Base-by-base conservation (phyloP, 30 jellyfish, hydroid and myxozoan species). In the Pelagia noctiluca region DNA sequence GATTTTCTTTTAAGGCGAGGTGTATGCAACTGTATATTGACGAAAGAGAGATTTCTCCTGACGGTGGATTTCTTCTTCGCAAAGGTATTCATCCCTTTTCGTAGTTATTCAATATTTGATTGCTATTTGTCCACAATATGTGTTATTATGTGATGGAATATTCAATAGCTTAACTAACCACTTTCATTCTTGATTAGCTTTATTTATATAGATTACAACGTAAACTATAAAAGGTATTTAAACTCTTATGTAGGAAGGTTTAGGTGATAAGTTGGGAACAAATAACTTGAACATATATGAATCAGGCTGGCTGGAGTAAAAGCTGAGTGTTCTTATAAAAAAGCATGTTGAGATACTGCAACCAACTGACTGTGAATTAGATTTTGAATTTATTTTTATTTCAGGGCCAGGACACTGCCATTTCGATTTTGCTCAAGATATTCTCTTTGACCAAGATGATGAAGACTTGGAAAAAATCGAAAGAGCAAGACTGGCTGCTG, bases 341-440 rank as follows among this genome's bases (percentile, higher is more conserved):
- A n/a, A n/a, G n/a, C n/a, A n/a, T n/a, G n/a, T n/a, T n/a, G n/a
- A 10, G 50, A n/a, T 73, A 1, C 12, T n/a, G 28, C 23, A 26
- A 2, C 33, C 24, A 13, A 11, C 18, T 68, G 18, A 19, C 33
- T 68, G 11, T 13, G 7, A 13, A 7, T 13, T 31, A 26, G 22
- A 10, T 35, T 68, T 54, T 12, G n/a, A 11, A 11, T 35, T 23
- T 33, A 18, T 24, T 21, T 77, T n/a, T 46, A 4, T 37, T 50
- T 10, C 53, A 91, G 98, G 97, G 31, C 99, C 99, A 26, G 99
- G 99, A 11, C 99, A 94, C 46, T 94, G 99, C 62, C 97, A 87
- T 60, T 94, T 85, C 60, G 99, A 94, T 54, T 94, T 71, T 71
- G 99, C 99, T 0, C 99, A 94, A 73, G 99, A 94, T 37, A 63